Percentiles rank a stretch among this genome's conserved stretches.
These are phyloP conservation scores for Pachypsylla venusta DNA, from an alignment of 1,140 invertebrate genomes.

Conservation along the genomic window DNA sequence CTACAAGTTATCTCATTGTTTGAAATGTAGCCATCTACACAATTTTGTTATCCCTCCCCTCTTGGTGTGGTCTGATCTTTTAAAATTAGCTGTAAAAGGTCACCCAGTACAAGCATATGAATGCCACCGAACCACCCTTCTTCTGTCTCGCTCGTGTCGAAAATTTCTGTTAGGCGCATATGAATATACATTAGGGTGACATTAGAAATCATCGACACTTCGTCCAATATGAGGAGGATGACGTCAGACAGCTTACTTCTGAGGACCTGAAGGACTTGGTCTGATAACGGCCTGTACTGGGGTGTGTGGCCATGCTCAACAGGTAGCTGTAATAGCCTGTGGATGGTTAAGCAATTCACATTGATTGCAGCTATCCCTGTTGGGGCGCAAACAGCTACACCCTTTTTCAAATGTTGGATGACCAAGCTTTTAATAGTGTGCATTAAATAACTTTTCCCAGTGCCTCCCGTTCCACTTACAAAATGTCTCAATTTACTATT, in stretches of 20 bases:
- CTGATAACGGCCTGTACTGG: constrained; percentile 20
- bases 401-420: constrained; percentile 19
- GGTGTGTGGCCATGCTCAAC: constrained; percentile 22
- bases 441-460: constrained; percentile 23
- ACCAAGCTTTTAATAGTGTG: constrained; percentile 18
- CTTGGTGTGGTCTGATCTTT: too few relatives aligned
- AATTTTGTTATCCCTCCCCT: too few relatives aligned
- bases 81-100: constrained; percentile 28
- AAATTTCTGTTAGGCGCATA: constrained; percentile 19
- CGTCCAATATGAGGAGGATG: constrained; percentile 27
- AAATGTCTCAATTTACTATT: too few relatives aligned
- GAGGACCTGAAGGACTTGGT: constrained; percentile 22
- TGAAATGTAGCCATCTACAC: too few relatives aligned
- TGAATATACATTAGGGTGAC: constrained; percentile 21
- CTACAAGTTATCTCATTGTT: too few relatives aligned
- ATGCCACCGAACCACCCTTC: constrained; percentile 19
- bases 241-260: constrained; percentile 22
- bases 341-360: constrained; percentile 23
- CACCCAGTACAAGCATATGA: constrained; percentile 21
- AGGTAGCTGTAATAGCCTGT: constrained; percentile 23
- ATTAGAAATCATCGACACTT: constrained; percentile 29
- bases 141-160: constrained; percentile 14
- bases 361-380: constrained; percentile 25
- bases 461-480: too few relatives aligned
- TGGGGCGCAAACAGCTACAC: constrained; percentile 22